Conservation (phyloP, 2,113 vertebrate species). For the Puma concolor region DNA sequence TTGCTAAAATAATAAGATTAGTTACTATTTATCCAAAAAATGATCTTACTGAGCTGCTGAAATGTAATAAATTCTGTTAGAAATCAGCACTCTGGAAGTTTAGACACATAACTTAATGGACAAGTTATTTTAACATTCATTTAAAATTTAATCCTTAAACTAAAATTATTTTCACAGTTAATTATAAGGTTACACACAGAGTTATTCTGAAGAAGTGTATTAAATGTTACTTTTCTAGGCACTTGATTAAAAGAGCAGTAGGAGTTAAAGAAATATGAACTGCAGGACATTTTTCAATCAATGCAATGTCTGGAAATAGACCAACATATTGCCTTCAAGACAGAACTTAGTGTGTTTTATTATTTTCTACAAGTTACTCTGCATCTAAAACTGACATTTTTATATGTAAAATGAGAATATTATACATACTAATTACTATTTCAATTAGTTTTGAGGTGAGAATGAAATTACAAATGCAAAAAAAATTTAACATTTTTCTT, state of each 20-base stretch:
- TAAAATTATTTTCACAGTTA: constrained; percentile 48
- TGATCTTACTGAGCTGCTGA: neutral
- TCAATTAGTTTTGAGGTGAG: neutral
- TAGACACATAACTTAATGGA: neutral
- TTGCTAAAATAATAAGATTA: neutral
- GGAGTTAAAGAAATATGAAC: neutral
- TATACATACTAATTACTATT: neutral
- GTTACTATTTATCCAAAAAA: constrained; percentile 15
- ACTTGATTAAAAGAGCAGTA: constrained; percentile 18
- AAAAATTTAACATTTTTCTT: neutral
- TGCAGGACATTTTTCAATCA: neutral
- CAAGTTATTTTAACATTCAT: constrained; percentile 42
- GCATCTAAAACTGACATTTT: neutral
- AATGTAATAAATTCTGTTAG: neutral
- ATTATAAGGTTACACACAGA: constrained; percentile 11
- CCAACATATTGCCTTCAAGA: neutral
- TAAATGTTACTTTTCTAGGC: neutral
- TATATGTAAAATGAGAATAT: neutral
- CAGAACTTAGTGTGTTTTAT: neutral
- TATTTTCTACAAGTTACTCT: neutral
- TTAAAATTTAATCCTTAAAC: constrained; percentile 44
- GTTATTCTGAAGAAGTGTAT: neutral
- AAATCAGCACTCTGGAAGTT: constrained; percentile 32
- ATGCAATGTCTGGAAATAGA: neutral
- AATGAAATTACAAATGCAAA: neutral